Evolutionary conservation across 2,113 vertebrate genomes (phyloP).

Genomic region (Halcyon senegalensis): DNA sequence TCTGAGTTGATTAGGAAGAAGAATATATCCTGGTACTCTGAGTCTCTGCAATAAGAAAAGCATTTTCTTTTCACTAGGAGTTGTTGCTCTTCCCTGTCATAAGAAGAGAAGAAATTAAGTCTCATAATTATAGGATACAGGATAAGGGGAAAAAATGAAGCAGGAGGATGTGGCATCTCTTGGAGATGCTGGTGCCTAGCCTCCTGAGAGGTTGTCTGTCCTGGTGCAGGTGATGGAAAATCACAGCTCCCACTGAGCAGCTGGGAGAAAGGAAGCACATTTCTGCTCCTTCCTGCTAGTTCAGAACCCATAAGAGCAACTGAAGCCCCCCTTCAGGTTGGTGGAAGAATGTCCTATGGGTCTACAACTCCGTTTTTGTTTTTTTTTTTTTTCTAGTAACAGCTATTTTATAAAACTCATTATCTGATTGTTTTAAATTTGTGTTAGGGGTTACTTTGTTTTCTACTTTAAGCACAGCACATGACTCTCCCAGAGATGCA

Average conservation of each 20-base stretch:
- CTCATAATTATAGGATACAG: neutral
- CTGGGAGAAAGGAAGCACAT: neutral
- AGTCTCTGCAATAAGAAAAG: neutral
- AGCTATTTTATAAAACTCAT: neutral
- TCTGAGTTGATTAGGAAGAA: neutral
- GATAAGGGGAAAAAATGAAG: rapidly evolving
- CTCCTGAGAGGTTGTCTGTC: neutral
- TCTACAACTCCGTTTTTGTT: neutral
- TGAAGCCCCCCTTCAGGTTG: neutral
- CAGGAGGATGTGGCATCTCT: neutral
- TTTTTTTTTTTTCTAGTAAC: neutral
- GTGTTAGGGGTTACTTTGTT: neutral
- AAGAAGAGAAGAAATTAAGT: neutral
- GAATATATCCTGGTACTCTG: neutral
- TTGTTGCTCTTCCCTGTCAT: neutral
- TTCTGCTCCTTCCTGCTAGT: neutral
- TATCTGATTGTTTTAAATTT: neutral
- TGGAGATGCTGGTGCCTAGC: neutral
- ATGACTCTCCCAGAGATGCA: neutral
- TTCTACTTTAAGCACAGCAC: neutral
- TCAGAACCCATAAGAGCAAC: neutral
- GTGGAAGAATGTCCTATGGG: neutral
- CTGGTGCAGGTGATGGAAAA: neutral
- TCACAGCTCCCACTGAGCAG: neutral
- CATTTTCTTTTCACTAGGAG: neutral